These are phyloP conservation scores for Scolanthus callimorphus DNA, from an alignment of 92 coral and sea anemone species.

Conservation along the genomic window DNA sequence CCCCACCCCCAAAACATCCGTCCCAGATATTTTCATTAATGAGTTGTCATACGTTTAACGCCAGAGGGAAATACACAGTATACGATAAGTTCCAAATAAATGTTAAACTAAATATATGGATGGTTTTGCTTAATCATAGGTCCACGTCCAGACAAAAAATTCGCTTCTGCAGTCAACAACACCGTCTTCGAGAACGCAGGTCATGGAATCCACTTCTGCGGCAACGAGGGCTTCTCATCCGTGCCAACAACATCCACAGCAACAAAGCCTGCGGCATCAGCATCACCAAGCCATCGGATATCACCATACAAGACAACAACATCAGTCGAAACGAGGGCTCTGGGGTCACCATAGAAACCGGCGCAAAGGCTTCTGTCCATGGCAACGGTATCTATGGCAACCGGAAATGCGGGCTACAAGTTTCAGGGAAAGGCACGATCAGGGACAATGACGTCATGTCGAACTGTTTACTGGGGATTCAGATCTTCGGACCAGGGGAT, in stretches of 20 bases:
- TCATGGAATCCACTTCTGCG: conserved; percentile 84
- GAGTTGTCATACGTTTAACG: no score
- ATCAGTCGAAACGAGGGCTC: conserved; percentile 74
- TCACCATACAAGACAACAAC: conserved; percentile 84
- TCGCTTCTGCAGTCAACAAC: conserved; percentile 84
- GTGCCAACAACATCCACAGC: conserved; percentile 75
- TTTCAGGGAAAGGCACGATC: conserved; percentile 81
- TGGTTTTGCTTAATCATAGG: no score
- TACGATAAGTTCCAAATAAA: no score
- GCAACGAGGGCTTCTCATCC: conserved; percentile 86
- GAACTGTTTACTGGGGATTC: conserved; percentile 65
- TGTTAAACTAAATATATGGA: no score
- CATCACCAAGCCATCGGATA: conserved; percentile 87
- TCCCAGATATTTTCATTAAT: no score
- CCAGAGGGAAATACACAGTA: no score
- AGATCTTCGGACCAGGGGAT: conserved; percentile 93
- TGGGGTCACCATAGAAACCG: conserved; percentile 71
- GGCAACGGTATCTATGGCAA: conserved; percentile 97
- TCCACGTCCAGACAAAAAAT: conserved; percentile 88
- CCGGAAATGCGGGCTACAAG: conserved; percentile 69
- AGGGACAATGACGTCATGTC: conserved; percentile 90
- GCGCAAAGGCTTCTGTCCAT: conserved; percentile 72
- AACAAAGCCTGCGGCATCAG: conserved; percentile 91
- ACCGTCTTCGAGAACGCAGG: conserved; percentile 82
- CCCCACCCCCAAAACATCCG: no score